Conservation (phyloP, 2,888 invertebrate genomes). For the Formica aserva region DNA sequence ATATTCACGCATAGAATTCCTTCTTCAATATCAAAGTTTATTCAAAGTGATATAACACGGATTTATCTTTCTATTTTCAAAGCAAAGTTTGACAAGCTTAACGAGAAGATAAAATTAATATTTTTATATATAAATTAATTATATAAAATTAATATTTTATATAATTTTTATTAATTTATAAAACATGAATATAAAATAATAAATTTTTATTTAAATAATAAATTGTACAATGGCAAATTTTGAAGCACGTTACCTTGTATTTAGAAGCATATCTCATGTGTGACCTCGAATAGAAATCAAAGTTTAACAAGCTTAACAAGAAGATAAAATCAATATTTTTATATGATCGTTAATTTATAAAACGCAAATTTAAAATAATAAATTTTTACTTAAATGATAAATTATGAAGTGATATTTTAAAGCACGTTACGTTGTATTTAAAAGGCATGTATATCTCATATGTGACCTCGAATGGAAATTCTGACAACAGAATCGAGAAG, state of each 20-base stretch:
- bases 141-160: not conserved
- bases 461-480: conserved; percentile 4
- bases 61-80: not conserved
- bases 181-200: too few species aligned
- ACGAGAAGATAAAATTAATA: not conserved
- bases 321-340: not conserved
- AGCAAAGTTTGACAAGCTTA: too few species aligned
- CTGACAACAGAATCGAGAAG: not conserved
- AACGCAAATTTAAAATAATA: not conserved
- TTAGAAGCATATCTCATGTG: too few species aligned
- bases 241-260: too few species aligned
- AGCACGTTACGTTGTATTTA: not conserved
- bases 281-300: too few species aligned
- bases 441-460: not conserved
- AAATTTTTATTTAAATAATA: too few species aligned
- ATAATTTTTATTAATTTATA: too few species aligned
- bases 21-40: not conserved
- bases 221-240: too few species aligned
- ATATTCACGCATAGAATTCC: too few species aligned
- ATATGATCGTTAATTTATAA: not conserved
- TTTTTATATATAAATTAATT: not conserved
- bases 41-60: not conserved
- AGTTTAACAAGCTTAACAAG: too few species aligned
- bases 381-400: not conserved
- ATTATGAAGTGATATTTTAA: not conserved